Conservation (phyloP, 2,797 vertebrate genomes). For the Etheostoma nigrum region DNA sequence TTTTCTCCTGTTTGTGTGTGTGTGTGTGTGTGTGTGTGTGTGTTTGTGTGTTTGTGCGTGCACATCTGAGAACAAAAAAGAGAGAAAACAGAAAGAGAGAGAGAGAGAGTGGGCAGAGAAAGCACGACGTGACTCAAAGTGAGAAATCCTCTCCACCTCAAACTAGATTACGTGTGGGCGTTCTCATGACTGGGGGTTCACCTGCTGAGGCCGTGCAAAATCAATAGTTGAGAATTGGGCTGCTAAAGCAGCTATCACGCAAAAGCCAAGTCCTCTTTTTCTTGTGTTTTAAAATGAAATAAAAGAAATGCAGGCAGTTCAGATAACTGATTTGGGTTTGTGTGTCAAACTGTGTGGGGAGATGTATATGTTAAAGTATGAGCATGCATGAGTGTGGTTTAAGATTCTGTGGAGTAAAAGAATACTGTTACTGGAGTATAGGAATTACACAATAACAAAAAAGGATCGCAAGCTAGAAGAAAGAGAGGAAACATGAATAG, state of each 20-base stretch:
- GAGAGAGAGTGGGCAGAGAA: slow-evolving; percentile 79
- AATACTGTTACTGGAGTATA: too few species aligned
- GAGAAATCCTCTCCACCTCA: slow-evolving; percentile 83
- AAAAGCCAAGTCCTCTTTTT: slow-evolving; percentile 47
- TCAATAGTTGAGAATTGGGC: slow-evolving; percentile 60
- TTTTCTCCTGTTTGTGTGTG: slow-evolving; percentile 15
- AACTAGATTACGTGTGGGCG: slow-evolving; percentile 77
- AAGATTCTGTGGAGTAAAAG: too few species aligned
- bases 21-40: slow-evolving; percentile 16
- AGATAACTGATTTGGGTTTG: too few species aligned
- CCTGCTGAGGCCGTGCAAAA: slow-evolving; percentile 75
- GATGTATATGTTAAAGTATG: too few species aligned
- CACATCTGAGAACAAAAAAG: slow-evolving; percentile 4
- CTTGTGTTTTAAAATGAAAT: slow-evolving; percentile 53
- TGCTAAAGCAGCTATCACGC: slow-evolving; percentile 39
- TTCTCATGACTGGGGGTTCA: slow-evolving; percentile 75
- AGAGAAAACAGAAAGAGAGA: slow-evolving; percentile 33
- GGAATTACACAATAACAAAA: too few species aligned
- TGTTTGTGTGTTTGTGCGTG: slow-evolving; percentile 21
- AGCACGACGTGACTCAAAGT: slow-evolving; percentile 84
- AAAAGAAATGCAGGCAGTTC: slow-evolving; percentile 26
- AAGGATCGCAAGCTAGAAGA: slow-evolving; percentile 18
- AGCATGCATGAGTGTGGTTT: too few species aligned
- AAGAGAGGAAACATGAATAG: slow-evolving; percentile 11
- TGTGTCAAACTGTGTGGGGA: too few species aligned